Evolutionary conservation across 2,797 vertebrate genomes (phyloP), one percentile per base, ranked within the genome.

Genomic region (Amblyraja radiata): DNA sequence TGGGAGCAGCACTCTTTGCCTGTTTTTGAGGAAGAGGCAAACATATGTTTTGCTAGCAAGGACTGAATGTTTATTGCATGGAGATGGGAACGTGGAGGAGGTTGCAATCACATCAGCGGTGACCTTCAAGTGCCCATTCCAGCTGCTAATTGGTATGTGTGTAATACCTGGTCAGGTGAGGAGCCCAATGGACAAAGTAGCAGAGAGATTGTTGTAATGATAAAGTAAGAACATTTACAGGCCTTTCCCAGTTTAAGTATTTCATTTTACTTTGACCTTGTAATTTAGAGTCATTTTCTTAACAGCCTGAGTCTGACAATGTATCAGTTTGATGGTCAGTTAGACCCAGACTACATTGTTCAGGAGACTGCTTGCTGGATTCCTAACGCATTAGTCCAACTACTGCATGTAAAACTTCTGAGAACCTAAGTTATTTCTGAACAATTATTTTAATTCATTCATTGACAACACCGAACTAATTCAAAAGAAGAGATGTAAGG

Each of bases 271-370:
- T 86, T 86, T 65, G 4, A 86, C 58, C 83, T 16, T 86, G 83
- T 86, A 86, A 86, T 86, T 86, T 86, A 65, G 83, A 32, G 83
- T 32, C 11, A 86, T 63, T 86, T 28, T 65, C 83, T 6, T 18
- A 86, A 86, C 28, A 86, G 65, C 32, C 58, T 6, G 28, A 63
- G 83, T 63, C 58, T 63, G 58, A 86, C 61, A 88, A 68, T 88
- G 13, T 65, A 68, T 65, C 61, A 65, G 65, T 88, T 88, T 32
- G 61, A 16, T 28, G 65, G 65, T 88, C 84, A 88, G 14, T 88
- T 68, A 68, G 84, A 68, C 6, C 2, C 61, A 68, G 84, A 32
- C 84, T 36, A 16, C 36, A 68, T 88, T 68, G 32, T 14, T 63
- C 61, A 10, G 36, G 54, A 68, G 84, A 32, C 61, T 88, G 84